A percentile compares a stretch with the other conserved stretches of the same genome.
phyloP scores from a whole-genome alignment of 2,797 vertebrate species.

The Xyrichtys novacula region DNA sequence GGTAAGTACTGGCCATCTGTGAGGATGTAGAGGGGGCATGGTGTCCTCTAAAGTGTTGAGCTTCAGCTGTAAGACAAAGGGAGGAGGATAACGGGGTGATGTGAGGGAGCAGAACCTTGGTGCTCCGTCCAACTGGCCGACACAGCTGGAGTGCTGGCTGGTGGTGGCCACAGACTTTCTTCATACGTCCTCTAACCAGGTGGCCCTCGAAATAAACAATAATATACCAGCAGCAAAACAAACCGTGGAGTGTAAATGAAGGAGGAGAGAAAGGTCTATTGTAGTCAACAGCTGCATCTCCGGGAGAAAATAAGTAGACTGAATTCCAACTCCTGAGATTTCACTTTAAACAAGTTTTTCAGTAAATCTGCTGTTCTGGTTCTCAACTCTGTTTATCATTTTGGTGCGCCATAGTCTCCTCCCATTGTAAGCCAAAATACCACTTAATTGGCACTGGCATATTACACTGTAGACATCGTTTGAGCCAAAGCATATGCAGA shows the following conservation, averaged over 20 bases:
- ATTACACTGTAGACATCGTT: too few relatives aligned
- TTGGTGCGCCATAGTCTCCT: too few relatives aligned
- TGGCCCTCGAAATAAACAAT: conserved; percentile 39
- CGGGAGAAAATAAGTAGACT: too few relatives aligned
- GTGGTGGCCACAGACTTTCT: conserved; percentile 48
- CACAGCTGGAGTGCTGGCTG: conserved; percentile 67
- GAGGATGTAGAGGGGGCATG: conserved; percentile 36
- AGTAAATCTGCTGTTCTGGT: too few relatives aligned
- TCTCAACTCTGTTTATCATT: too few relatives aligned
- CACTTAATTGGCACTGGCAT: too few relatives aligned
- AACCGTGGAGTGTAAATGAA: conserved; percentile 14
- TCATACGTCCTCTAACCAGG: conserved; percentile 57
- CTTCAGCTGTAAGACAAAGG: conserved; percentile 55
- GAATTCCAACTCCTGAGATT: too few relatives aligned
- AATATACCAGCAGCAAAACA: conserved; percentile 24
- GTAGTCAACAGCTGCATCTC: background rate
- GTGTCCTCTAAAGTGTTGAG: conserved; percentile 73
- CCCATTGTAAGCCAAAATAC: too few relatives aligned
- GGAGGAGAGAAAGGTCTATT: background rate
- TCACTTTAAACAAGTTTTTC: too few relatives aligned
- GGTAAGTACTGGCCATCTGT: conserved; percentile 72
- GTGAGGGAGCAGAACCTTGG: conserved; percentile 60
- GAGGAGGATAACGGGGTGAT: conserved; percentile 56
- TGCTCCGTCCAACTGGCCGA: conserved; percentile 77
- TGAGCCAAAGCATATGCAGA: too few relatives aligned